Conservation (phyloP, 2,797 vertebrate genomes). For the Denticeps clupeoides region DNA sequence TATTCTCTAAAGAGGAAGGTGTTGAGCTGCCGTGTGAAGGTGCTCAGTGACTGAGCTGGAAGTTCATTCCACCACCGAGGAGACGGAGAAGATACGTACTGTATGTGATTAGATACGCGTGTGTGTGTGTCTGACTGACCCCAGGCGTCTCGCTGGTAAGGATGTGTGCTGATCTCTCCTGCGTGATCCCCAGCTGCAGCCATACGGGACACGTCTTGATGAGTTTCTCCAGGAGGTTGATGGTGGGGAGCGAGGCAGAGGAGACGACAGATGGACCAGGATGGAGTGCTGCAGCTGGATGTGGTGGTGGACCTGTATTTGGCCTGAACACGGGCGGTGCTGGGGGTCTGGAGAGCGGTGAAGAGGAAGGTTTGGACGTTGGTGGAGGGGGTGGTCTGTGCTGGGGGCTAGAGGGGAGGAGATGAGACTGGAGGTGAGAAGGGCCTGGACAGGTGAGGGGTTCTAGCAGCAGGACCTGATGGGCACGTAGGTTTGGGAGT, state of each 20-base stretch:
- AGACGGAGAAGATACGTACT: too few species aligned
- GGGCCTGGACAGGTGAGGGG: slow-evolving; percentile 14
- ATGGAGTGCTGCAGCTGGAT: slow-evolving; percentile 15
- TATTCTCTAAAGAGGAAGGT: too few species aligned
- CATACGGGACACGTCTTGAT: slow-evolving; percentile 74
- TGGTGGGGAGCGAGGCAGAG: slow-evolving; percentile 14
- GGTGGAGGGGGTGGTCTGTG: slow-evolving; percentile 30
- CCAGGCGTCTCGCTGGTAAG: slow-evolving; percentile 64
- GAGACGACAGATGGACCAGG: not conserved
- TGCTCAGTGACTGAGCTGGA: too few species aligned
- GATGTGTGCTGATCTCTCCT: slow-evolving; percentile 46
- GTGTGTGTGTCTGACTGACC: slow-evolving; percentile 52
- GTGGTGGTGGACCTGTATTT: slow-evolving; percentile 2
- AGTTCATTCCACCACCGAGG: too few species aligned
- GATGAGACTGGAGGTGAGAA: slow-evolving; percentile 22
- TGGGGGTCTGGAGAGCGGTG: slow-evolving; percentile 14
- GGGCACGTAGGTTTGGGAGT: slow-evolving; percentile 4
- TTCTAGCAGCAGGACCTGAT: slow-evolving; percentile 11
- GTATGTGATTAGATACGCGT: too few species aligned
- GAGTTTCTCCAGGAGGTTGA: slow-evolving; percentile 71
- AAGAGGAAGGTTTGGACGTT: slow-evolving; percentile 12
- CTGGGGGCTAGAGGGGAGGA: slow-evolving; percentile 4
- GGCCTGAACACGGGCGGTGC: not conserved
- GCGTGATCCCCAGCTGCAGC: slow-evolving; percentile 67
- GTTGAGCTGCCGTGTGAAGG: too few species aligned